Conservation (phyloP, 2,797 vertebrate species). For the Alauda arvensis region DNA sequence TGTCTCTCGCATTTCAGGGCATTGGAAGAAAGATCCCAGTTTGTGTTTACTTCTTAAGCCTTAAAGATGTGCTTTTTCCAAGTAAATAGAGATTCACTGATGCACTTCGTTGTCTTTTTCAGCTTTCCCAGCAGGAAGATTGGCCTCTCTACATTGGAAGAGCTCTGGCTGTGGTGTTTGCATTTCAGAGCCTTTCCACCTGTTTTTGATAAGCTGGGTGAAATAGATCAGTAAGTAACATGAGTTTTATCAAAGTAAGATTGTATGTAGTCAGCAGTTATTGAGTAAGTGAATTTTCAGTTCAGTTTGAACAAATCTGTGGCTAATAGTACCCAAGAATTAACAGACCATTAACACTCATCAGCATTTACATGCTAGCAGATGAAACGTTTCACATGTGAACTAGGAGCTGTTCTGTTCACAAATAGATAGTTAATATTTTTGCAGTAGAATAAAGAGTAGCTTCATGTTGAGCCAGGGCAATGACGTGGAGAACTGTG, state of each 20-base stretch:
- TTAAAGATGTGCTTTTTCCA: background rate
- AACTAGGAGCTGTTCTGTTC: background rate
- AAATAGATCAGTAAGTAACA: background rate
- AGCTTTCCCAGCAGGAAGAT: constrained; percentile 33
- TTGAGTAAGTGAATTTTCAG: background rate
- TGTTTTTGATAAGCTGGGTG: background rate
- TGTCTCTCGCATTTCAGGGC: background rate
- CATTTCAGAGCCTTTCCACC: background rate
- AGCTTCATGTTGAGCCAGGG: background rate
- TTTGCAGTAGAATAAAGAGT: background rate
- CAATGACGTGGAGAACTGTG: background rate
- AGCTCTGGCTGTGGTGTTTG: background rate
- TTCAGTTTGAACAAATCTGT: background rate
- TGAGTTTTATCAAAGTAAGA: background rate
- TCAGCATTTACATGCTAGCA: background rate
- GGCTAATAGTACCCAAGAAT: background rate
- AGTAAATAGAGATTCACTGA: background rate
- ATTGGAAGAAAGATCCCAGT: background rate
- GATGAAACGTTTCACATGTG: background rate
- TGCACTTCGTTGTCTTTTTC: constrained; percentile 10
- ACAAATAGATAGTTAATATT: background rate
- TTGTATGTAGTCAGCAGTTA: background rate
- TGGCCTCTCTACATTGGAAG: background rate
- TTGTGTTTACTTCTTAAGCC: background rate
- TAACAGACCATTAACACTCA: background rate